Base-by-base conservation (phyloP, 1,140 invertebrate genomes). In the Pectinophora gossypiella region DNA sequence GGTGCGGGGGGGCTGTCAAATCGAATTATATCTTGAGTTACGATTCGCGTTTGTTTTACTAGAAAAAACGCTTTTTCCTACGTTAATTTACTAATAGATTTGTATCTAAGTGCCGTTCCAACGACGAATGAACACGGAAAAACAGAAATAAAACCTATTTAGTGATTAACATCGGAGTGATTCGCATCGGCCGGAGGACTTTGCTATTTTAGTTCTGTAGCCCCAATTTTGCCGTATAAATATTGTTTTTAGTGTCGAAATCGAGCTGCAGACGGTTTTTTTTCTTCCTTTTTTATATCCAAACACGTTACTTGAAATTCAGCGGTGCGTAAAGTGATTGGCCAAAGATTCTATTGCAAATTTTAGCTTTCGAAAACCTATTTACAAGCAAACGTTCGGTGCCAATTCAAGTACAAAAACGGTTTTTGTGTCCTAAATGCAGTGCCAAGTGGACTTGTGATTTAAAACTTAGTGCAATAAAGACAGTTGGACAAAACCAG, bases 171-270 rank as follows among this genome's bases (percentile, higher is more conserved):
- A 64, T 64, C 65, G 66, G 56, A 59, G 19, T 12, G 5, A 56
- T 49, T 50, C 47, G 22, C 21, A 48, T 50, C 46, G 49, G 56
- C 44, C 23, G 19, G 27, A 64, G 49, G n/a, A 48, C 57, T 54
- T 61, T 68, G 70, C 79, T 83, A 85, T 85, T 85, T 85, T 83
- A 72, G 72, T 83, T 82, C 77, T 68, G 67, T 69, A 81, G 70
- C 76, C 68, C 72, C 72, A 76, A 60, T 74, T 75, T 64, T 61
- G 72, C 59, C 54, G 67, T 9, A 44, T 79, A 80, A 77, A 85
- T 82, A 82, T 81, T 80, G 71, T 80, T 80, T 76, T 82, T 71
- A 56, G 67, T 81, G 71, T 71, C 61, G 76, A 78, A 85, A 81
- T 72, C 7, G 48, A 51, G 51, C 55, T 61, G 60, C 53, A 76